These are phyloP conservation scores for Atherinomorus stipes DNA, from an alignment of 2,113 vertebrate genomes.

Conservation along the genomic window DNA sequence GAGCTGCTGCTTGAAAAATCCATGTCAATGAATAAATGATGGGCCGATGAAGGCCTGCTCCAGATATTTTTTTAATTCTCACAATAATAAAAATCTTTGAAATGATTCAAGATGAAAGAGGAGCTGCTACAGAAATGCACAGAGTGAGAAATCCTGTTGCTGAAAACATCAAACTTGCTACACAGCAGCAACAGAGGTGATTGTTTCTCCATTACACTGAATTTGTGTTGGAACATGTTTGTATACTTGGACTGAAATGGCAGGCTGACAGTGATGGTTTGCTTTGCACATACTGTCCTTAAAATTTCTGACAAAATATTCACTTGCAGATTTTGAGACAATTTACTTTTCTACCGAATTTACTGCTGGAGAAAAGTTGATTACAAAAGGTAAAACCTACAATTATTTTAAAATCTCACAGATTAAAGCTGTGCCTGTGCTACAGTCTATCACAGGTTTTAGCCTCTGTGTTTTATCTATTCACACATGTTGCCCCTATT, in stretches of 20 bases:
- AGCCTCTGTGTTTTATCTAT: neutral
- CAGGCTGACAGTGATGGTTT: conserved; percentile 39
- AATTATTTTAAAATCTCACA: neutral
- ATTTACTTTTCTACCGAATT: conserved; percentile 11
- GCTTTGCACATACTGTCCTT: conserved; percentile 38
- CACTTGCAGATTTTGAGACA: conserved; percentile 16
- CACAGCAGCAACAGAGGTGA: conserved; percentile 23
- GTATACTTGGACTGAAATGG: conserved; percentile 19
- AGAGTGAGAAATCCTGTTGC: conserved; percentile 5
- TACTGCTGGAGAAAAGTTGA: neutral
- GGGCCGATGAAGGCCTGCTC: conserved; percentile 60
- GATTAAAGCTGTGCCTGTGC: neutral
- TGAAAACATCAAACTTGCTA: neutral
- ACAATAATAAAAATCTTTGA: conserved; percentile 39
- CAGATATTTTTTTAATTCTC: conserved; percentile 51
- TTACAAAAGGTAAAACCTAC: neutral
- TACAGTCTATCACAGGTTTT: neutral
- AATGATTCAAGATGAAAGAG: conserved; percentile 26
- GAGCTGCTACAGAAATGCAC: neutral
- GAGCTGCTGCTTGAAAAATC: conserved; percentile 65
- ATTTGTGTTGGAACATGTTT: conserved; percentile 51
- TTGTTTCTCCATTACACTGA: conserved; percentile 53
- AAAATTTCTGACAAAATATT: conserved; percentile 28
- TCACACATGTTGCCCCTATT: conserved; percentile 4
- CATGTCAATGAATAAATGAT: conserved; percentile 76